Percentiles rank a stretch among this genome's conserved stretches.
Evolutionary conservation across 2,113 vertebrate species (phyloP).

Genomic region (Lepus americanus): DNA sequence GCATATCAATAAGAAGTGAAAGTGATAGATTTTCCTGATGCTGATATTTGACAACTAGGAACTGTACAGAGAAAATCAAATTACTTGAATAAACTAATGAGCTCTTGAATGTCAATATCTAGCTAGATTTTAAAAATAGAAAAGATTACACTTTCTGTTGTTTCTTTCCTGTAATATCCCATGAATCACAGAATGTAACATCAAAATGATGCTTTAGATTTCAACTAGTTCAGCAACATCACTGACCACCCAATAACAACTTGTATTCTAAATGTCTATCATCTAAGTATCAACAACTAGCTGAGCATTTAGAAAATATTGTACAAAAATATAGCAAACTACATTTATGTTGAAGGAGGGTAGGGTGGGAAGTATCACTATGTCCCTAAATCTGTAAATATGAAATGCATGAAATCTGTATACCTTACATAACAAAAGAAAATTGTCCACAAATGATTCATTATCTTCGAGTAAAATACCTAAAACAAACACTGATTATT

Average conservation of each 20-base stretch:
- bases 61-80: slow-evolving; percentile 82
- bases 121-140: slow-evolving; percentile 70
- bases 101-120: slow-evolving; percentile 78
- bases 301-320: too few relatives aligned
- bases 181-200: slow-evolving; percentile 5
- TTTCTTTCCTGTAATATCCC: slow-evolving; percentile 46
- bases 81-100: slow-evolving; percentile 82
- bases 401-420: too few relatives aligned
- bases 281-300: too few relatives aligned
- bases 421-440: too few relatives aligned
- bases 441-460: too few relatives aligned
- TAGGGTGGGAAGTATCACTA: too few relatives aligned
- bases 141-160: slow-evolving; percentile 30
- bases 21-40: slow-evolving; percentile 79
- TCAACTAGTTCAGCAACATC: background rate
- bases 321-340: too few relatives aligned
- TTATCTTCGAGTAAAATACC: background rate
- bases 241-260: too few relatives aligned
- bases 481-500: slow-evolving; percentile 1
- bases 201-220: background rate
- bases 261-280: too few relatives aligned
- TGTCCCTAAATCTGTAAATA: too few relatives aligned
- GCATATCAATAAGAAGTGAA: slow-evolving; percentile 79
- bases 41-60: slow-evolving; percentile 81
- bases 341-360: too few relatives aligned